Base-by-base conservation (phyloP, 1,140 invertebrate genomes). In the Sycophila sp. region DNA sequence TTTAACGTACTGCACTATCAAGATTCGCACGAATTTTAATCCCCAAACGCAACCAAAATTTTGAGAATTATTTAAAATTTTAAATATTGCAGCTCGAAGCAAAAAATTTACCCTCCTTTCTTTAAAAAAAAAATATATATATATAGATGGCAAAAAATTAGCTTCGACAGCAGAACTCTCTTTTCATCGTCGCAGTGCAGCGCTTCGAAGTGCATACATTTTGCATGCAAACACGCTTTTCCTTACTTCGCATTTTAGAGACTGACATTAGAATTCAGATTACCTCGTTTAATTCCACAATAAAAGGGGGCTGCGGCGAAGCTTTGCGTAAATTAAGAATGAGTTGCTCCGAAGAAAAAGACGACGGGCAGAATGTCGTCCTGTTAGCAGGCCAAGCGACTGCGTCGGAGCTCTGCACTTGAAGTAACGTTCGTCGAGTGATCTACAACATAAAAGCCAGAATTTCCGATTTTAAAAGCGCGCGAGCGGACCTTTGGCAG, bases 281-380 rank as follows among this genome's bases (percentile, higher is more conserved):
- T 42, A 59, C 56, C 36, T 22, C 36, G 3, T n/a, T 42, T 13
- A 28, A 24, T 59, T 59, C 34, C 24, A 11, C 40, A 59, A 59
- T 53, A 53, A 59, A 59, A 59, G 24, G 22, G 22, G n/a, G 36
- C n/a, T n/a, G n/a, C 2, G 19, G 22, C 34, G 6, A 13, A 59
- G 36, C 56, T 59, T 59, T 59, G 28, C 15, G 22, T 40, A 22
- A 59, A 59, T 59, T 59, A 59, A n/a, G 36, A 22, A 59, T 59
- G 42, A 40, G 34, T 22, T 22, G 36, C 22, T 8, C 28, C 42
- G 36, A 19, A 42, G 15, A 42, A n/a, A 51, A 13, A 24, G 34
- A 59, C 22, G 26, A 42, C 49, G 49, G 15, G 49, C 19, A 19
- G 45, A 8, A 19, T n/a, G n/a, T n/a, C 45, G 8, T 15, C 49